phyloP scores from a whole-genome alignment of 1,140 invertebrate species.

The Bombus haemorrhoidalis region DNA sequence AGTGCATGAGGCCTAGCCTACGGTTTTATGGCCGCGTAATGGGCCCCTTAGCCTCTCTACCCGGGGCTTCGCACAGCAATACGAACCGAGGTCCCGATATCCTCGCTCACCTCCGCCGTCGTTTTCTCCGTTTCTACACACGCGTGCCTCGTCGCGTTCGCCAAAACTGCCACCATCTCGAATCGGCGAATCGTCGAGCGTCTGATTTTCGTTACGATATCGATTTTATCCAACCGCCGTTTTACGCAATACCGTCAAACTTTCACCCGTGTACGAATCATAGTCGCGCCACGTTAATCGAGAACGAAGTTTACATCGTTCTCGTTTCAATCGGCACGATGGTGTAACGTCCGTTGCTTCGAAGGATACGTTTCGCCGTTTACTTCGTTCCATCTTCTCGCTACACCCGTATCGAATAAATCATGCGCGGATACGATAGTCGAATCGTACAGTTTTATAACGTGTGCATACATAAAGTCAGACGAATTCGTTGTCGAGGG shows the following conservation, averaged over 20 bases:
- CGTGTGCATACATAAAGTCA: neutral
- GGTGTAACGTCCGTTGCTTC: too few species aligned
- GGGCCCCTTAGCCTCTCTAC: constrained; percentile 75
- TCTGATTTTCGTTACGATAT: neutral
- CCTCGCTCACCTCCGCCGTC: constrained; percentile 27
- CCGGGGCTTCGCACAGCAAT: constrained; percentile 61
- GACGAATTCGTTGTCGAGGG: too few species aligned
- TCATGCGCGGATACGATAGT: neutral
- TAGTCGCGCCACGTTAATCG: neutral
- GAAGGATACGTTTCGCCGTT: too few species aligned
- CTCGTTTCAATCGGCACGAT: too few species aligned
- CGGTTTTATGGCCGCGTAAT: constrained; percentile 80
- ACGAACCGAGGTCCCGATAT: constrained; percentile 62
- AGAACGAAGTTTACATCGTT: neutral
- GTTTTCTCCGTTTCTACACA: constrained; percentile 39
- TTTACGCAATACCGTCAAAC: neutral
- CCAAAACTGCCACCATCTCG: neutral
- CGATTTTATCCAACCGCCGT: neutral
- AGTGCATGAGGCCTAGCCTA: constrained; percentile 72
- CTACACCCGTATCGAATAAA: too few species aligned
- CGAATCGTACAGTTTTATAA: neutral
- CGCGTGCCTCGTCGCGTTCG: neutral
- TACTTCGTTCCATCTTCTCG: too few species aligned
- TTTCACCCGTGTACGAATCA: neutral
- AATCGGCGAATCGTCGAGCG: neutral